phyloP scores from a whole-genome alignment of 2,888 invertebrate genomes.

The Drosophila mimica region DNA sequence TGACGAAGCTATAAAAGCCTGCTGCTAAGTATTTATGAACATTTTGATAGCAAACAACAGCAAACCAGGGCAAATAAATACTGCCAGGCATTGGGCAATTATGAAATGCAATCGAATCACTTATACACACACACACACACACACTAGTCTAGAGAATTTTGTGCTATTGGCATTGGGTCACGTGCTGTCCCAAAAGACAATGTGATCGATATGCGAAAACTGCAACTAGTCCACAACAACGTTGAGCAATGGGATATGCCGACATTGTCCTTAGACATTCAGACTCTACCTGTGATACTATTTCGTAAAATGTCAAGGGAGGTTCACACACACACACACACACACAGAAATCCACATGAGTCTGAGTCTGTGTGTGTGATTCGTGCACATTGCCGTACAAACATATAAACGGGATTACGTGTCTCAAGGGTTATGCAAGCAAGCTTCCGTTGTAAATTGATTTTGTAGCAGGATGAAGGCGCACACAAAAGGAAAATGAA shows the following conservation, averaged over 20 bases:
- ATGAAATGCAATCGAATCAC: constrained; percentile 70
- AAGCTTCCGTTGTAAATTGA: constrained; percentile 76
- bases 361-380: constrained; percentile 9
- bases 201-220: constrained; percentile 73
- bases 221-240: constrained; percentile 51
- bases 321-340: constrained; percentile 14
- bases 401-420: constrained; percentile 71
- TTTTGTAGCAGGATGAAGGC: constrained; percentile 62
- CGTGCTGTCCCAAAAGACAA: constrained; percentile 61
- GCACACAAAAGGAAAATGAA: constrained; percentile 64
- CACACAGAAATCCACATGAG: constrained; percentile 24
- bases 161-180: constrained; percentile 42
- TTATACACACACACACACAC: constrained; percentile 18
- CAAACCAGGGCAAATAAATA: constrained; percentile 62
- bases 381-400: constrained; percentile 28
- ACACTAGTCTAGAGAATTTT: neutral
- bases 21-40: constrained; percentile 62
- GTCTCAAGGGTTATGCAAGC: constrained; percentile 75
- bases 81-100: constrained; percentile 59
- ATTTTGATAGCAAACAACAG: constrained; percentile 50
- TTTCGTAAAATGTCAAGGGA: constrained; percentile 63
- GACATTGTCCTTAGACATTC: constrained; percentile 74
- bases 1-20: constrained; percentile 22
- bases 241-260: constrained; percentile 51
- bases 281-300: constrained; percentile 59